Evolutionary conservation across 2,797 vertebrate species (phyloP).

Genomic region (Cyprinodon diabolis): DNA sequence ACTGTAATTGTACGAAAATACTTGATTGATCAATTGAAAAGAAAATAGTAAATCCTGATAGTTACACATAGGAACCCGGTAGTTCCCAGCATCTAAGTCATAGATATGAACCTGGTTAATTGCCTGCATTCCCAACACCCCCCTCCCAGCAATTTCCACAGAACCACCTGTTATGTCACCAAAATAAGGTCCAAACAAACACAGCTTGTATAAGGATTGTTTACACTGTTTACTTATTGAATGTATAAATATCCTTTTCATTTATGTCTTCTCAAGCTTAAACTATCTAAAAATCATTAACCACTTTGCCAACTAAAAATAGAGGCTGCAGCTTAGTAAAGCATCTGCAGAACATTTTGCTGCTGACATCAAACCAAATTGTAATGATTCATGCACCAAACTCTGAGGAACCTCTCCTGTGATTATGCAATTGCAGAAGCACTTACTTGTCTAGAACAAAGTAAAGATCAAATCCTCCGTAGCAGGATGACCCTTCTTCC

Average conservation of each 20-base stretch:
- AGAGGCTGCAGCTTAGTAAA: neutral
- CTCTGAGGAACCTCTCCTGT: neutral
- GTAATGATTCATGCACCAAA: conserved; percentile 26
- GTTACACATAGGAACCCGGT: neutral
- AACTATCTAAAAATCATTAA: neutral
- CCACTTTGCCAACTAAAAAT: neutral
- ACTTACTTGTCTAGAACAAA: conserved; percentile 99
- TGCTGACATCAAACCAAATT: conserved; percentile 34
- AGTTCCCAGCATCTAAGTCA: neutral
- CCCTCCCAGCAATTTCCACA: neutral
- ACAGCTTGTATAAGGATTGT: neutral
- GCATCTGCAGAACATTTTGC: neutral
- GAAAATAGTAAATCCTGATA: neutral
- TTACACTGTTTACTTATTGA: neutral
- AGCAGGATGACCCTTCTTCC: conserved; percentile 91
- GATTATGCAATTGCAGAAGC: conserved; percentile 5
- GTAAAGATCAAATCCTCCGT: conserved; percentile 97
- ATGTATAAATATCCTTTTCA: neutral
- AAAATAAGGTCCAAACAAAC: neutral
- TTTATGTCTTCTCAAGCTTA: neutral
- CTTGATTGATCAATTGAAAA: neutral
- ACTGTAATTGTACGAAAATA: neutral
- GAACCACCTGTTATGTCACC: neutral
- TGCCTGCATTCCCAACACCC: neutral
- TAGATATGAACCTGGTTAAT: neutral